Percentiles rank a stretch among this genome's conserved stretches.
Conservation (phyloP, 2,113 vertebrate species). For the Callocephalon fimbriatum region DNA sequence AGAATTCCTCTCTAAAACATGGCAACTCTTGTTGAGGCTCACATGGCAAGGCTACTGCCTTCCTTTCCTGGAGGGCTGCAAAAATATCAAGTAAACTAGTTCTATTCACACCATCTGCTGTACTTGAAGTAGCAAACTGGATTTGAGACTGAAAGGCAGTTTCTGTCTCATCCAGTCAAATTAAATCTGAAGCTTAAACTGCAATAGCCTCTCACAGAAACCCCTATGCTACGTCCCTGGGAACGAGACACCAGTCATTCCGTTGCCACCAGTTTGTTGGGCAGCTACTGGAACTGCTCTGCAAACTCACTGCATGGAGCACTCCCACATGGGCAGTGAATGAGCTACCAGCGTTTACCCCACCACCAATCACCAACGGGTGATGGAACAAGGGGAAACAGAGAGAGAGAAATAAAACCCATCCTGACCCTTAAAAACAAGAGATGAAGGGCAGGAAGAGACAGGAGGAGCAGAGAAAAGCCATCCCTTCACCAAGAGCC, state of each 20-base stretch:
- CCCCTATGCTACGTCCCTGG: neutral
- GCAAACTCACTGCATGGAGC: neutral
- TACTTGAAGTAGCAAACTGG: neutral
- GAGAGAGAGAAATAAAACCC: neutral
- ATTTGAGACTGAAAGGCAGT: neutral
- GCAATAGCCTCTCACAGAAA: fast-evolving
- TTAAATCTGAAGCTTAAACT: neutral
- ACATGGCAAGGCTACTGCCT: neutral
- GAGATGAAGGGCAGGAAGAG: neutral
- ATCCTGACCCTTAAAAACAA: neutral
- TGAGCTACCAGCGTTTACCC: neutral
- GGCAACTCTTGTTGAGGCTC: neutral
- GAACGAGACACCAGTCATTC: neutral
- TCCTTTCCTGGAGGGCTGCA: neutral
- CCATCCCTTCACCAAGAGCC: neutral
- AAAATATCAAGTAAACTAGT: neutral
- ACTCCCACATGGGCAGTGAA: neutral
- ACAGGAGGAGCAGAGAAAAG: neutral
- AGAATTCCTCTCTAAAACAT: neutral
- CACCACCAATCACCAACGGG: neutral
- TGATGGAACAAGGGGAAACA: neutral
- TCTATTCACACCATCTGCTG: neutral
- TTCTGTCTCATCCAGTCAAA: neutral
- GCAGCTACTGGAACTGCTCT: neutral
- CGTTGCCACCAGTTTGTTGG: neutral